These are phyloP conservation scores for Neotoxoptera formosana DNA, from an alignment of 1,140 invertebrate species.

Conservation along the genomic window DNA sequence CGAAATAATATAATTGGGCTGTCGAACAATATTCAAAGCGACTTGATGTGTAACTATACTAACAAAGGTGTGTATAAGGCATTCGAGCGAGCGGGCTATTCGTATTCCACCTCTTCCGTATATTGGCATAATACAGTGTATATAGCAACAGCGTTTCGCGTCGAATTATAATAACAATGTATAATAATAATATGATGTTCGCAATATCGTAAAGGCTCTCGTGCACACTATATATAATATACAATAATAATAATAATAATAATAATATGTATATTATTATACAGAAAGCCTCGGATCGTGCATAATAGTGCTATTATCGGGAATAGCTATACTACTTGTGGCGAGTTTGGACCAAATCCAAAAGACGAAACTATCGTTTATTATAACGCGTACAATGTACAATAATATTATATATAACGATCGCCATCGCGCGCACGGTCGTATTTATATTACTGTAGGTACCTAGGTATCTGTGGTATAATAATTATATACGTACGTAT, in stretches of 20 bases:
- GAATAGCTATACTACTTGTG: background rate
- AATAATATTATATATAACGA: background rate
- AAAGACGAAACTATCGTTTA: slow-evolving; percentile 8
- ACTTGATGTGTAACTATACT: background rate
- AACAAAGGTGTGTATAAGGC: background rate
- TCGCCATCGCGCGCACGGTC: background rate
- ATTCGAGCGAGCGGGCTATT: background rate
- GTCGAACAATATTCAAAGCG: slow-evolving; percentile 26
- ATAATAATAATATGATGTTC: no score
- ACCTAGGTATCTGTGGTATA: background rate
- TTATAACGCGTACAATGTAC: background rate
- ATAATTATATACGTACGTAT: background rate
- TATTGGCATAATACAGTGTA: no score
- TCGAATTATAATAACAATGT: background rate
- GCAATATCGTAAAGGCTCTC: background rate
- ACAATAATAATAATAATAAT: no score
- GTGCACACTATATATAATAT: no score
- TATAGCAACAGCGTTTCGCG: background rate
- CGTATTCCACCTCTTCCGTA: background rate
- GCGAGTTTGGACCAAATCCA: background rate
- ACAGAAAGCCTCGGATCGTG: background rate
- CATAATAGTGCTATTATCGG: background rate
- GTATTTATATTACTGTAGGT: background rate
- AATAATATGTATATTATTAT: background rate
- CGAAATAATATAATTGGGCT: slow-evolving; percentile 26